A percentile compares a stretch with the other conserved stretches of the same genome.
Evolutionary conservation across 2,113 vertebrate species (phyloP).

Genomic region (Picathartes gymnocephalus): DNA sequence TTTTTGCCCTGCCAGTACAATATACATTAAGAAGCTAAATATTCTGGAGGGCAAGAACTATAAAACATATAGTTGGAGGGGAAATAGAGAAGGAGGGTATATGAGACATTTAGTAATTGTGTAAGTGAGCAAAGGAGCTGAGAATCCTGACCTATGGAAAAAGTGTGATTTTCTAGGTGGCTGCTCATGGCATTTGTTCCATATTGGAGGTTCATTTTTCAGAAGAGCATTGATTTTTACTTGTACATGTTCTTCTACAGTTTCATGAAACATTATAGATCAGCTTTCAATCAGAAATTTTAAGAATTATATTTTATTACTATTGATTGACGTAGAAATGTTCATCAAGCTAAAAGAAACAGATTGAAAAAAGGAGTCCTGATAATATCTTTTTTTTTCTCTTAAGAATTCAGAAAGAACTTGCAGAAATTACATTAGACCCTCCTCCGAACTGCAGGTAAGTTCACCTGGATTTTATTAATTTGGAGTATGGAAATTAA

Average conservation of each 20-base stretch:
- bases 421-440: conserved; percentile 98
- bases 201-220: neutral
- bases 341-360: neutral
- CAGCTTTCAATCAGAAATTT: neutral
- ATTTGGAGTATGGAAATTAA: neutral
- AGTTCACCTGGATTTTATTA: conserved; percentile 69
- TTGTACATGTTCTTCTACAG: neutral
- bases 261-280: neutral
- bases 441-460: conserved; percentile 99
- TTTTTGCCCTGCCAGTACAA: neutral
- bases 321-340: neutral
- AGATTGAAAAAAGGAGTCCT: neutral
- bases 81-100: neutral
- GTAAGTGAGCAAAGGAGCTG: neutral
- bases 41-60: neutral
- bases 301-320: neutral
- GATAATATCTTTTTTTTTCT: conserved; percentile 2
- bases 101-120: neutral
- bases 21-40: neutral
- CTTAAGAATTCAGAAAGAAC: conserved; percentile 96
- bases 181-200: neutral
- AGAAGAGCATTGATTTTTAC: neutral
- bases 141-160: neutral
- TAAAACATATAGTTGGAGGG: rapidly evolving
- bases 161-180: neutral